These are phyloP conservation scores for Kobus ellipsiprymnus DNA, from an alignment of 2,113 vertebrate species.

Conservation along the genomic window DNA sequence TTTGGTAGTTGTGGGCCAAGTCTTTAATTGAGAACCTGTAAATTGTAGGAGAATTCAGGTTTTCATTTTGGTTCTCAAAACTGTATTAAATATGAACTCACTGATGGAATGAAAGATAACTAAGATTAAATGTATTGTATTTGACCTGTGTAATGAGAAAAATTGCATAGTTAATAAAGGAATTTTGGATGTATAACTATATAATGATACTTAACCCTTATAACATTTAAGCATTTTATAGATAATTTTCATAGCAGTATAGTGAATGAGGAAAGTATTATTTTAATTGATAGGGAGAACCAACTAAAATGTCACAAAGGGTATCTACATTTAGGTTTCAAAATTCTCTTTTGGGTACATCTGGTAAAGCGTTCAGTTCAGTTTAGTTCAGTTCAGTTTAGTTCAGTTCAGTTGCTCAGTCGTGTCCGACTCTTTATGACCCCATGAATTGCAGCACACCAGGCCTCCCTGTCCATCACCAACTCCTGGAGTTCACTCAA, in stretches of 20 bases:
- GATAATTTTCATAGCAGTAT: neutral
- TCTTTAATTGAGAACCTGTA: constrained; percentile 67
- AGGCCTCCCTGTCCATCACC: too few relatives aligned
- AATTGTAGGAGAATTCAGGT: constrained; percentile 55
- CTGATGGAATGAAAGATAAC: constrained; percentile 59
- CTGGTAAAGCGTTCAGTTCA: neutral
- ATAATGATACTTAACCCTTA: neutral
- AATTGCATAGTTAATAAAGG: constrained; percentile 75
- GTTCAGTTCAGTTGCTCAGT: too few relatives aligned
- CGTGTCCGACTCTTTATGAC: too few relatives aligned
- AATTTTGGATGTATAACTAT: constrained; percentile 46
- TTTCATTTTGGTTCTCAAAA: constrained; percentile 48
- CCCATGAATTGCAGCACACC: too few relatives aligned
- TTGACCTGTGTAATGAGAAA: constrained; percentile 67
- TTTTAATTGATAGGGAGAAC: neutral
- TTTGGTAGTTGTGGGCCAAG: neutral
- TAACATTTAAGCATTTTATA: neutral
- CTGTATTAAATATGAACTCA: constrained; percentile 70
- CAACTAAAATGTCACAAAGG: neutral
- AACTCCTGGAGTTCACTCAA: too few relatives aligned
- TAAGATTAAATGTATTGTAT: constrained; percentile 65
- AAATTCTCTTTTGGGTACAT: neutral
- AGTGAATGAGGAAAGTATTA: neutral
- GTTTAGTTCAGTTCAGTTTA: too few relatives aligned
- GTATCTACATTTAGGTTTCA: neutral